Conservation (phyloP, 2,113 vertebrate species). For the Oxyura jamaicensis region DNA sequence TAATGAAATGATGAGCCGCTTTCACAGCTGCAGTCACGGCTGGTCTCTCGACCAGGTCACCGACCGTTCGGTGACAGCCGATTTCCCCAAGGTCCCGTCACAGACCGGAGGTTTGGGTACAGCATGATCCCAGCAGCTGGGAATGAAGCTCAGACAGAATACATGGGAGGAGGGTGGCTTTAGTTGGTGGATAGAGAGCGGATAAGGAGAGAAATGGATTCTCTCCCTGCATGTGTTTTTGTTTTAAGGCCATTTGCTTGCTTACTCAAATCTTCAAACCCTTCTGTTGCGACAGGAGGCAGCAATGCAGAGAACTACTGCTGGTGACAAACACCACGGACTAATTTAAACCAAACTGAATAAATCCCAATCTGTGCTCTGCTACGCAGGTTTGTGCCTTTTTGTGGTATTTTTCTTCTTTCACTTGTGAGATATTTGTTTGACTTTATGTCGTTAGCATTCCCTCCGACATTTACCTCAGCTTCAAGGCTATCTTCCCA, state of each 20-base stretch:
- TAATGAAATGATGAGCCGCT: neutral
- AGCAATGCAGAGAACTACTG: conserved; percentile 3
- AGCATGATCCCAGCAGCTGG: neutral
- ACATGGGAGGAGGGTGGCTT: neutral
- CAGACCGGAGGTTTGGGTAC: neutral
- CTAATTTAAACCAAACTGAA: conserved; percentile 26
- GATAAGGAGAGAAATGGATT: neutral
- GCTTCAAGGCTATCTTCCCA: neutral
- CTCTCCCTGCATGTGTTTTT: neutral
- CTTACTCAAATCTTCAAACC: conserved; percentile 31
- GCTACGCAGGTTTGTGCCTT: neutral
- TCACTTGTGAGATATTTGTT: neutral
- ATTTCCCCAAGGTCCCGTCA: neutral
- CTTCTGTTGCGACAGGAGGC: conserved; percentile 62
- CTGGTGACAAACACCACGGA: conserved; percentile 41
- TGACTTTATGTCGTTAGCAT: neutral
- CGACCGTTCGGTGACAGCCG: neutral
- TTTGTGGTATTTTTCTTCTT: neutral
- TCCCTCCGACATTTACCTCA: neutral
- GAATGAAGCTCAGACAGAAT: neutral
- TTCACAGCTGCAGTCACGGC: neutral
- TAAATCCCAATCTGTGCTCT: conserved; percentile 47
- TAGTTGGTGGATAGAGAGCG: neutral
- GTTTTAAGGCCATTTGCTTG: conserved; percentile 51
- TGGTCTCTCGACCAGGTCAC: neutral